A percentile compares a stretch with the other conserved stretches of the same genome.
Conservation (phyloP, 2,113 vertebrate species). For the Syrmaticus mikado region DNA sequence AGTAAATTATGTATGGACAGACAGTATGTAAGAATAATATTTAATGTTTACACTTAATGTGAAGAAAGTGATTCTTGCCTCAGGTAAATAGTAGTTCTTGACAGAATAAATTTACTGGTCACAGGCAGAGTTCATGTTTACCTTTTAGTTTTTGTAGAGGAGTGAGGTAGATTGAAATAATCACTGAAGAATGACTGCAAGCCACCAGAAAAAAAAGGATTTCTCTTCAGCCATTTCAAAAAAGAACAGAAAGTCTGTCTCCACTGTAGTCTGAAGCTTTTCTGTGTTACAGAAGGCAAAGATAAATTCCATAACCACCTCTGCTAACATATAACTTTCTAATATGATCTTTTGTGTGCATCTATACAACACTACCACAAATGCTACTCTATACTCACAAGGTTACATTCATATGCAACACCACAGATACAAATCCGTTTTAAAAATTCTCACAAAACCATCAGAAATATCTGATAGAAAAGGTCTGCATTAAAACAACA, state of each 20-base stretch:
- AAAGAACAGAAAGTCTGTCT: not conserved
- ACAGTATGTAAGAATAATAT: not conserved
- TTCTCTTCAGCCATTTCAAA: constrained; percentile 5
- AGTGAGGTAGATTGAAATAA: not conserved
- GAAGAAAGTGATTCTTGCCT: constrained; percentile 19
- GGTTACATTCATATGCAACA: not conserved
- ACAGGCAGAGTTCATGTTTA: not conserved
- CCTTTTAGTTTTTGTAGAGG: not conserved
- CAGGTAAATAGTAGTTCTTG: constrained; percentile 18
- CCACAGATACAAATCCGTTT: not conserved
- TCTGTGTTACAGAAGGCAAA: not conserved
- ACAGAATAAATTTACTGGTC: constrained; percentile 14
- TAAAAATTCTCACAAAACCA: not conserved
- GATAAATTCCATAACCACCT: not conserved
- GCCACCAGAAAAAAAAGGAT: constrained; percentile 16
- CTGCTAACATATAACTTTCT: not conserved
- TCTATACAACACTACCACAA: not conserved
- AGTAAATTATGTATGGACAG: constrained; percentile 19
- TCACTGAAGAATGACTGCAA: not conserved
- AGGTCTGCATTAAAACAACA: not conserved
- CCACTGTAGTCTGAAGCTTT: not conserved
- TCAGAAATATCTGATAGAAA: constrained; percentile 27
- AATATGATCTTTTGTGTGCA: not conserved
- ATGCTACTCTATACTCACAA: not conserved
- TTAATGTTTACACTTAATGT: not conserved